A percentile compares a stretch with the other conserved stretches of the same genome.
Evolutionary conservation across 2,113 vertebrate species (phyloP).

Genomic region (Coturnix japonica): DNA sequence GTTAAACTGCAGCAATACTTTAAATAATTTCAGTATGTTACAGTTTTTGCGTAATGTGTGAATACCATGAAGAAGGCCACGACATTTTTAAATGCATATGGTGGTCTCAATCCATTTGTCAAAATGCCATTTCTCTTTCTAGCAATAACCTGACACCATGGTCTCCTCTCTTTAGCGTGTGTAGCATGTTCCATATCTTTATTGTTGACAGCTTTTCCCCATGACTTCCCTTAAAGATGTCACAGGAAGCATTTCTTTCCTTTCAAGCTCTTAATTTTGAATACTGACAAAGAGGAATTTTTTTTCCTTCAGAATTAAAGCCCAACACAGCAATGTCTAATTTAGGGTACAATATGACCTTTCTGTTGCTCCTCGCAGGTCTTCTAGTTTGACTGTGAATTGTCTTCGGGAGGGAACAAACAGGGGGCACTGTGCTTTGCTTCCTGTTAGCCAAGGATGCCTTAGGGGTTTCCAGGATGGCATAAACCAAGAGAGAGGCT

Average conservation of each 20-base stretch:
- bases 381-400: background rate
- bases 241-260: background rate
- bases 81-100: background rate
- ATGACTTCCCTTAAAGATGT: background rate
- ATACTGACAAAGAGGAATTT: background rate
- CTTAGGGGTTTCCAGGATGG: background rate
- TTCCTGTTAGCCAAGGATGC: background rate
- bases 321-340: background rate
- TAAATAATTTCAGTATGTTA: constrained; percentile 2
- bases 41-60: background rate
- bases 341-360: background rate
- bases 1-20: background rate
- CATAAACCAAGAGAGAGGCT: background rate
- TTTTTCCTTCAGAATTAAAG: background rate
- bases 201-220: background rate
- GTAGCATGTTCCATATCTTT: fast-evolving
- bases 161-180: background rate
- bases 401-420: background rate
- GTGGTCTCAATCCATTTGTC: background rate
- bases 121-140: constrained; percentile 3
- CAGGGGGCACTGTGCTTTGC: background rate
- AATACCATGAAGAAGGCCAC: background rate
- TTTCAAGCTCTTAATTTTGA: background rate
- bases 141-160: background rate
- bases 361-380: background rate